Evolutionary conservation across 1,140 invertebrate genomes (phyloP), one percentile per base, ranked within the genome.

Genomic region (Pogonus chalceus): DNA sequence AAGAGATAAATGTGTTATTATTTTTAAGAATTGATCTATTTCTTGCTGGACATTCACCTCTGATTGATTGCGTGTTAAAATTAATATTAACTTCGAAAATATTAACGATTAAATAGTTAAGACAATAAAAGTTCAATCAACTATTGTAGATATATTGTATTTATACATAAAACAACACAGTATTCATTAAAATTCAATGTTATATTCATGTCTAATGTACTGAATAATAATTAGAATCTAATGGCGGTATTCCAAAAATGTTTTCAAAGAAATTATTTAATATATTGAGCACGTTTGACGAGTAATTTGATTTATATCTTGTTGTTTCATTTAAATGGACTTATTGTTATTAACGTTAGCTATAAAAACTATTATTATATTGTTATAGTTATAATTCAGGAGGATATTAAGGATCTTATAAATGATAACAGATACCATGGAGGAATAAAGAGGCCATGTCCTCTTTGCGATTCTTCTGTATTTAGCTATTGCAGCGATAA

Each of bases 401-500:
- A 43, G 18, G 37, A 43, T 43, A 9, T 43, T 12, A 43, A 18
- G 18, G 37, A 43, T 16, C 9, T 43, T 12, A n/a, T n/a, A n/a
- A 16, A 12, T 12, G 37, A 18, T 18, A 31, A 7, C 26, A 9
- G 37, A 12, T 3, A 10, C 3, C 37, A 7, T 43, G 37, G 37
- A 10, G 37, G 47, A 49, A 21, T 18, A 18, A 54, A 65, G 60
- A 49, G 65, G 47, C 58, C 73, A 18, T 88, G 85, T 61, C 85
- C 85, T 1, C 60, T 81, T 2, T 88, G 85, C 58, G 84, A 88
- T 64, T 80, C 80, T 1, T 86, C 84, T 0, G 82, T 88, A 0
- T 87, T 80, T 65, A 79, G 80, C 56, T 88, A 87, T 59, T 88
- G 85, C 60, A 79, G 78, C 2, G 76, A 84, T 35, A 87, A 85